A percentile compares a stretch with the other conserved stretches of the same genome.
phyloP scores from a whole-genome alignment of 2,888 invertebrate species.

The Dynastes grantii region DNA sequence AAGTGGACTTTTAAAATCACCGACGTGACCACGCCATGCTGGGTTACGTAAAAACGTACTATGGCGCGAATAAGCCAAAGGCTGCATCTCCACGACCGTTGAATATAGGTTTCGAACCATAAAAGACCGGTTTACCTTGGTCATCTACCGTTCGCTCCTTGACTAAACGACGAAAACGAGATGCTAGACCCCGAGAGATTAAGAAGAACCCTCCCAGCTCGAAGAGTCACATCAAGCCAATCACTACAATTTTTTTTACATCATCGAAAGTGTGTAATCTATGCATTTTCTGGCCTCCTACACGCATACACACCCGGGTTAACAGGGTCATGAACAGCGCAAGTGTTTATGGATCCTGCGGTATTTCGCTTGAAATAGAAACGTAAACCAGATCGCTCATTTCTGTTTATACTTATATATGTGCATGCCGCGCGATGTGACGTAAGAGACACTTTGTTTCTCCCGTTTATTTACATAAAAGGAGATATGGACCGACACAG shows the following conservation, averaged over 20 bases:
- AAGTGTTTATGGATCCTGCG: conserved; percentile 30
- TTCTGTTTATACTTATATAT: conserved; percentile 34
- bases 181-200: neutral
- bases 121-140: conserved; percentile 47
- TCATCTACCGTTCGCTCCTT: conserved; percentile 22
- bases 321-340: conserved; percentile 32
- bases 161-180: conserved; percentile 15
- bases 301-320: conserved; percentile 1
- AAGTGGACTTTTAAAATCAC: conserved; percentile 43
- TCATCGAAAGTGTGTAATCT: neutral
- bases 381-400: conserved; percentile 38
- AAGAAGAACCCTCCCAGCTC: neutral
- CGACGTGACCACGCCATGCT: conserved; percentile 22
- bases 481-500: conserved; percentile 34
- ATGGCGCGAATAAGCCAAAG: neutral
- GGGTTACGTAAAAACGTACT: conserved; percentile 37
- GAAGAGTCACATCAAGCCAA: neutral
- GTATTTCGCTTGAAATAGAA: conserved; percentile 44
- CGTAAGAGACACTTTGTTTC: conserved; percentile 33
- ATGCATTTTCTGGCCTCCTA: too few species aligned
- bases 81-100: neutral
- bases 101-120: conserved; percentile 40
- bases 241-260: neutral
- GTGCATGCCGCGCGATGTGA: neutral
- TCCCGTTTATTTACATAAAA: conserved; percentile 42